phyloP scores from a whole-genome alignment of 2,113 vertebrate species.

The Picathartes gymnocephalus region DNA sequence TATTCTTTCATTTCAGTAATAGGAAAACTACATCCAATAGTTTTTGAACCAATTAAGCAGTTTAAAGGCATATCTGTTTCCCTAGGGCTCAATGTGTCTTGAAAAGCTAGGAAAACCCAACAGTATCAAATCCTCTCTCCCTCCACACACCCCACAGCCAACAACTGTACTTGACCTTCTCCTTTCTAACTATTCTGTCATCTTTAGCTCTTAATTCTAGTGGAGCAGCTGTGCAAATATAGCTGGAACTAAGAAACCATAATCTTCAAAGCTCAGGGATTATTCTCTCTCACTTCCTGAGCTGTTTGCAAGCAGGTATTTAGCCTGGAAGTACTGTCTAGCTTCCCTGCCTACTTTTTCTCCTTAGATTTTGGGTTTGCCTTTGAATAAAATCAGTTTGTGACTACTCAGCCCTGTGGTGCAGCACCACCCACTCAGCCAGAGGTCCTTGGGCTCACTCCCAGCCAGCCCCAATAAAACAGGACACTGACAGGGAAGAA shows the following conservation, averaged over 20 bases:
- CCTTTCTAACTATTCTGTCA: background rate
- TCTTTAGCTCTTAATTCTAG: constrained; percentile 13
- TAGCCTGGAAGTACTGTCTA: background rate
- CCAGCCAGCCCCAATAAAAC: background rate
- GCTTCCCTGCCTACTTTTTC: background rate
- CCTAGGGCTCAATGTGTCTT: background rate
- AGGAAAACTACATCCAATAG: constrained; percentile 40
- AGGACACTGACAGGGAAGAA: background rate
- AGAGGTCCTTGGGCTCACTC: background rate
- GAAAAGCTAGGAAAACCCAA: background rate
- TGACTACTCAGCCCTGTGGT: accelerated
- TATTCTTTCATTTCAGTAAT: constrained; percentile 53
- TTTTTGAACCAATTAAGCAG: background rate
- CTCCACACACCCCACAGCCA: background rate
- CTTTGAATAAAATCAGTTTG: background rate
- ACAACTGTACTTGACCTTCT: background rate
- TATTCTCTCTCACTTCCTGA: background rate
- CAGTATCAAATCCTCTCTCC: background rate
- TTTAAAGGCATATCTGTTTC: background rate
- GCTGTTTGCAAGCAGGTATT: background rate
- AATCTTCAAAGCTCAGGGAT: constrained; percentile 7
- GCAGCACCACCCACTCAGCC: background rate
- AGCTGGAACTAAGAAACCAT: background rate
- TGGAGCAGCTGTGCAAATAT: constrained; percentile 19
- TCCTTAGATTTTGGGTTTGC: background rate